Conservation (phyloP, 2,797 vertebrate genomes). For the Chelidonichthys spinosus region DNA sequence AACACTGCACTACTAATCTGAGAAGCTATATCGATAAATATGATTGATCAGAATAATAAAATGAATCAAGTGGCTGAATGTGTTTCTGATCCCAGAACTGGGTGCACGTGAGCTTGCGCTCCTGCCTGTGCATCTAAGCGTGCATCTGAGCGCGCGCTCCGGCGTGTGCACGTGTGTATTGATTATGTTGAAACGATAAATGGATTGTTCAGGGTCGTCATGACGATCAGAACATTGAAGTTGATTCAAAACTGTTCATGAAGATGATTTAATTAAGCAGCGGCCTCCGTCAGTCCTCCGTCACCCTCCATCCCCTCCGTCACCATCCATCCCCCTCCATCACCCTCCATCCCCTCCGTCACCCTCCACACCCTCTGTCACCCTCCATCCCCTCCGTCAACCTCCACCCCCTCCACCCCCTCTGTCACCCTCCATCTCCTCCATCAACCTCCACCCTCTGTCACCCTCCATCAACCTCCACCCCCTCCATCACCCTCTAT, state of each 20-base stretch:
- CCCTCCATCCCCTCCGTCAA: no score
- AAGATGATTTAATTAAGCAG: slow-evolving; percentile 36
- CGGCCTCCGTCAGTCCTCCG: slow-evolving; percentile 14
- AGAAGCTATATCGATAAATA: slow-evolving; percentile 24
- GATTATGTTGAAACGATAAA: slow-evolving; percentile 46
- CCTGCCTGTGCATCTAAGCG: slow-evolving; percentile 27
- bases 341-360: no score
- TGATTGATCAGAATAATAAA: slow-evolving; percentile 37
- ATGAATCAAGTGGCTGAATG: slow-evolving; percentile 25
- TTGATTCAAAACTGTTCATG: slow-evolving; percentile 21
- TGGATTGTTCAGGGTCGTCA: background rate
- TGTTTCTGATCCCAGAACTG: slow-evolving; percentile 45
- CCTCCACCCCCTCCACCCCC: no score
- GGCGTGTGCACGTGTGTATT: slow-evolving; percentile 39
- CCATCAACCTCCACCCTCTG: no score
- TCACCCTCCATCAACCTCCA: no score
- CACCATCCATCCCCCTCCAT: no score
- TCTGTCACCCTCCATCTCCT: no score
- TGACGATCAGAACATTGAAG: slow-evolving; percentile 24
- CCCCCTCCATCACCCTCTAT: no score
- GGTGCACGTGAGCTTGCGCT: slow-evolving; percentile 27
- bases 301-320: background rate
- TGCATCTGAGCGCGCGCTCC: slow-evolving; percentile 28
- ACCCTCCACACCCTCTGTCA: no score
- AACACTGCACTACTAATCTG: slow-evolving; percentile 67